Percentiles rank a stretch among this genome's conserved stretches.
These are phyloP conservation scores for Nasonia oneida DNA, from an alignment of 2,888 invertebrate genomes.

Conservation along the genomic window DNA sequence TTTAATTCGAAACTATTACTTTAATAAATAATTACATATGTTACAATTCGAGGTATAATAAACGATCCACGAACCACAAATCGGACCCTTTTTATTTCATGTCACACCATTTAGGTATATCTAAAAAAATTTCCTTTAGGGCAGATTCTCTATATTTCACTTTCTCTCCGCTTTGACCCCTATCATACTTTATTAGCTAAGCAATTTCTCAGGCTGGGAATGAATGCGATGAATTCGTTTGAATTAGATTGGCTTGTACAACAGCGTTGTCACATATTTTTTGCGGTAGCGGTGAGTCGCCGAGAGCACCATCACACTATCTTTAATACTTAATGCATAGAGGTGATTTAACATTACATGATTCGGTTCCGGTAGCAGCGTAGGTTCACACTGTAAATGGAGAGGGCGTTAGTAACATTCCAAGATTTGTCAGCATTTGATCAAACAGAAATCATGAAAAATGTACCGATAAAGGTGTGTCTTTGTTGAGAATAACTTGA, in stretches of 20 bases:
- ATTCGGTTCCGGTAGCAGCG: slow-evolving; percentile 98
- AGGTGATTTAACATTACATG: slow-evolving; percentile 99
- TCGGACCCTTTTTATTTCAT: slow-evolving; percentile 42
- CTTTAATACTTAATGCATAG: slow-evolving; percentile 99
- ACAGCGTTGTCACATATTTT: slow-evolving; percentile 99
- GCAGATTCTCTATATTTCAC: slow-evolving; percentile 53
- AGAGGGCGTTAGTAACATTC: background rate
- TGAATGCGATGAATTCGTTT: slow-evolving; percentile 49
- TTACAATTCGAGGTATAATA: slow-evolving; percentile 62
- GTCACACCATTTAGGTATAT: slow-evolving; percentile 53
- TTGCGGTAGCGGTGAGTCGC: slow-evolving; percentile 99
- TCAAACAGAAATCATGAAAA: background rate
- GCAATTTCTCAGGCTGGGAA: slow-evolving; percentile 44
- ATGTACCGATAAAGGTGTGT: slow-evolving; percentile 95
- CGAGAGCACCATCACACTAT: slow-evolving; percentile 99
- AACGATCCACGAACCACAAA: slow-evolving; percentile 59
- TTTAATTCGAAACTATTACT: slow-evolving; percentile 54
- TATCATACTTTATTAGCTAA: slow-evolving; percentile 56
- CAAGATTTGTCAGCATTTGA: background rate
- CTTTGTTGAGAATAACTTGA: slow-evolving; percentile 99
- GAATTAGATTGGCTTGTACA: slow-evolving; percentile 97
- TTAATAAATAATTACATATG: slow-evolving; percentile 64
- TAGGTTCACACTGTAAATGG: slow-evolving; percentile 95
- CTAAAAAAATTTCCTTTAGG: slow-evolving; percentile 57
- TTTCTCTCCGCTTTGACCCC: slow-evolving; percentile 45